Evolutionary conservation across 2,797 vertebrate species (phyloP).

Genomic region (Falco rusticolus): DNA sequence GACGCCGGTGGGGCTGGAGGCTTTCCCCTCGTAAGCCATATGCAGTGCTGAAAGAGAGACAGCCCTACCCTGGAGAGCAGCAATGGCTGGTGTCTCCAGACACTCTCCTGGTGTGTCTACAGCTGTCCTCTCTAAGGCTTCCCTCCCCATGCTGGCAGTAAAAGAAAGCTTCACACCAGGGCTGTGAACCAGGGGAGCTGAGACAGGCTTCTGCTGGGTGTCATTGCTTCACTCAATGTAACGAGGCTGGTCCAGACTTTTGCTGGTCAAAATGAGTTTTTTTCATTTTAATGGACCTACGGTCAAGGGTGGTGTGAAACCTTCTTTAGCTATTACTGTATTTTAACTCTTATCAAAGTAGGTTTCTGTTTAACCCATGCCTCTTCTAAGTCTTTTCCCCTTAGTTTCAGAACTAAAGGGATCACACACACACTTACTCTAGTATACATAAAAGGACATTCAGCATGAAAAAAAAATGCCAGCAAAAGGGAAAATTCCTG

Average conservation of each 20-base stretch:
- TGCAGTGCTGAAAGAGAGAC: neutral
- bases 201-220: neutral
- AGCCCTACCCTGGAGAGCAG: neutral
- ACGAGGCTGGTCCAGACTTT: accelerated
- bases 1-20: neutral
- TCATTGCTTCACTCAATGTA: neutral
- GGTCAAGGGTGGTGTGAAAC: neutral
- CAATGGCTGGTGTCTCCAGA: neutral
- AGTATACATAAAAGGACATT: neutral
- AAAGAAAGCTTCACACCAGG: neutral
- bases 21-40: neutral
- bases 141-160: neutral
- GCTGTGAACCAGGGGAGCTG: neutral
- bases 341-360: neutral
- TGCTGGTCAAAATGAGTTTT: neutral
- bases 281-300: neutral
- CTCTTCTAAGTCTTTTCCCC: neutral
- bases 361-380: neutral
- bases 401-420: neutral
- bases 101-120: neutral
- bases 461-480: neutral
- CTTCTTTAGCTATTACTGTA: neutral
- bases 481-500: neutral
- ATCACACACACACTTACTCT: no score
- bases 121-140: neutral